phyloP scores from a whole-genome alignment of 1,140 invertebrate genomes.

The Aphelenchoides avenae region DNA sequence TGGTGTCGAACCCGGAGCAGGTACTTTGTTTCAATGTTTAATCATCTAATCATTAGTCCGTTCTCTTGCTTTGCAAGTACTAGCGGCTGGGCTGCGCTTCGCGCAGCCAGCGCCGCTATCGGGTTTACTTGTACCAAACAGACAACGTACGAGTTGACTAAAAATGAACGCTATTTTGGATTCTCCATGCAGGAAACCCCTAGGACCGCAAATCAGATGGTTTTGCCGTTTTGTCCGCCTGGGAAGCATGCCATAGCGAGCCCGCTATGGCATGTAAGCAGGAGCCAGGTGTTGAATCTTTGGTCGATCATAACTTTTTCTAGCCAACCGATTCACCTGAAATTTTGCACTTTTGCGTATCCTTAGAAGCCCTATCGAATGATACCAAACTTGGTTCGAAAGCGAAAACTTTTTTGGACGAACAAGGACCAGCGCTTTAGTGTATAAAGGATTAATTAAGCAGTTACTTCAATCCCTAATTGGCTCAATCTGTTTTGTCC shows the following conservation, averaged over 20 bases:
- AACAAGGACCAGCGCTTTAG: not conserved
- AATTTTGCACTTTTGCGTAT: not conserved
- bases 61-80: not conserved
- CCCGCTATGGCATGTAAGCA: no score
- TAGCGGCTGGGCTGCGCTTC: not conserved
- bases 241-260: no score
- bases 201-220: no score
- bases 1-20: constrained; percentile 7
- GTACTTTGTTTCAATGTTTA: not conserved
- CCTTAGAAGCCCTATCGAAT: not conserved
- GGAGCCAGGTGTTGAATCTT: no score
- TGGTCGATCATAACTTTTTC: no score
- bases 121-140: not conserved
- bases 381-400: not conserved
- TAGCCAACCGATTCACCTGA: no score
- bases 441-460: not conserved
- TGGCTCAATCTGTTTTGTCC: not conserved
- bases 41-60: not conserved
- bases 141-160: not conserved
- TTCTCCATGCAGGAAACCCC: no score
- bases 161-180: no score
- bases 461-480: not conserved
- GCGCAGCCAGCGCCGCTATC: not conserved
- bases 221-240: no score
- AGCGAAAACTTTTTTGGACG: not conserved